Percentiles rank a stretch among this genome's conserved stretches.
Conservation (phyloP, 2,888 invertebrate species). For the Augochlorella aurata region DNA sequence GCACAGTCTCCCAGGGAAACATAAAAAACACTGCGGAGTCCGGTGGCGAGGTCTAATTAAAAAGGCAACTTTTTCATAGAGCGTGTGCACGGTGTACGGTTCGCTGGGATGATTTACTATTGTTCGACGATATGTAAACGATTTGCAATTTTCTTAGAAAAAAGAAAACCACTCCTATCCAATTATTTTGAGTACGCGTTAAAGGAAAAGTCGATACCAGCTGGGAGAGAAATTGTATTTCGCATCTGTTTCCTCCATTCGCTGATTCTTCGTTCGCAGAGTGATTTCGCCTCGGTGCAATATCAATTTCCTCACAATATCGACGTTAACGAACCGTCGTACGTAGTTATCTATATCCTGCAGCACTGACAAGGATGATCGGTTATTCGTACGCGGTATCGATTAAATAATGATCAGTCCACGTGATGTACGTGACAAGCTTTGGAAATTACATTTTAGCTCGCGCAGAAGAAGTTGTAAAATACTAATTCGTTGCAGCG, state of each 20-base stretch:
- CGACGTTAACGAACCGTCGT: slow-evolving; percentile 53
- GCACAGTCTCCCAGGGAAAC: slow-evolving; percentile 10
- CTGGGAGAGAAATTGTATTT: slow-evolving; percentile 21
- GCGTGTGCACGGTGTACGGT: slow-evolving; percentile 21
- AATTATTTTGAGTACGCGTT: background rate
- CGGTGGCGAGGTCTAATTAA: slow-evolving; percentile 58
- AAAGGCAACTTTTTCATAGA: slow-evolving; percentile 15
- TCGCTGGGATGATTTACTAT: slow-evolving; percentile 34
- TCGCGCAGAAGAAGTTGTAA: background rate
- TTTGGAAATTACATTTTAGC: slow-evolving; percentile 23
- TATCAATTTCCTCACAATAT: slow-evolving; percentile 51
- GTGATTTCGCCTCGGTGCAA: background rate
- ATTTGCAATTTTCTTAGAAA: background rate
- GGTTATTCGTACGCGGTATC: slow-evolving; percentile 39
- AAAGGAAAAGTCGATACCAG: background rate
- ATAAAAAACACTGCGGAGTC: slow-evolving; percentile 35
- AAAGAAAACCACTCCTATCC: too few species aligned
- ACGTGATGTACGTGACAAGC: slow-evolving; percentile 2
- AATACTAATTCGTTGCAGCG: background rate
- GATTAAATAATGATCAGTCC: slow-evolving; percentile 55
- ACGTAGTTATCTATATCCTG: slow-evolving; percentile 20
- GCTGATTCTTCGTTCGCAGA: slow-evolving; percentile 18
- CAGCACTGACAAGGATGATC: slow-evolving; percentile 41
- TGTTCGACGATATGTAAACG: slow-evolving; percentile 5
- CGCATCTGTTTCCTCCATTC: background rate